Evolutionary conservation across 92 coral and sea anemone genomes (phyloP).

Genomic region (Porites rus): DNA sequence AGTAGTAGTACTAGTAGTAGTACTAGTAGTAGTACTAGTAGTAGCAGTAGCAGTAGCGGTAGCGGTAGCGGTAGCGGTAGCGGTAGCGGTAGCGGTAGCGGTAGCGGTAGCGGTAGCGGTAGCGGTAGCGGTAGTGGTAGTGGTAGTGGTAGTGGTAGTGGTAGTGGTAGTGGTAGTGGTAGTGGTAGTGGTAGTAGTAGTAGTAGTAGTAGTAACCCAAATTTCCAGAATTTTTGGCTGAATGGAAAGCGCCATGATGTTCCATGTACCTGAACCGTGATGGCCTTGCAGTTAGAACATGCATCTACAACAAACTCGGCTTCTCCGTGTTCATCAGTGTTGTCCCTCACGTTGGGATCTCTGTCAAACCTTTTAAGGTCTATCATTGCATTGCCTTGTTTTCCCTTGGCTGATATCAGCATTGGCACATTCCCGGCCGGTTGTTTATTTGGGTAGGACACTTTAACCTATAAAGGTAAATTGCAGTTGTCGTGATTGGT

Average conservation of each 20-base stretch:
- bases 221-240: no score
- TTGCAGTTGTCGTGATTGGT: neutral
- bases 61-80: no score
- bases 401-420: slow-evolving; percentile 63
- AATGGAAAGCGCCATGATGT: neutral
- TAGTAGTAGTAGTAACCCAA: no score
- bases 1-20: no score
- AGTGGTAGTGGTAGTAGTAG: no score
- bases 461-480: slow-evolving; percentile 61
- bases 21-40: no score
- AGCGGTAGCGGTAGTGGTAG: no score
- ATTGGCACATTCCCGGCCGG: slow-evolving; percentile 68
- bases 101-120: no score
- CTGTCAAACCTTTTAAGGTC: slow-evolving; percentile 27
- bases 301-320: slow-evolving; percentile 89
- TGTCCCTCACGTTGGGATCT: slow-evolving; percentile 50
- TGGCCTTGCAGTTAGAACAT: slow-evolving; percentile 37
- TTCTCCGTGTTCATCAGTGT: slow-evolving; percentile 64
- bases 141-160: no score
- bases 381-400: neutral
- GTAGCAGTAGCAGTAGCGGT: no score
- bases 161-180: no score
- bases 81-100: no score
- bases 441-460: slow-evolving; percentile 68
- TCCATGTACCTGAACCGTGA: slow-evolving; percentile 16